Evolutionary conservation across 2,113 vertebrate genomes (phyloP).

Genomic region (Sceloporus undulatus): DNA sequence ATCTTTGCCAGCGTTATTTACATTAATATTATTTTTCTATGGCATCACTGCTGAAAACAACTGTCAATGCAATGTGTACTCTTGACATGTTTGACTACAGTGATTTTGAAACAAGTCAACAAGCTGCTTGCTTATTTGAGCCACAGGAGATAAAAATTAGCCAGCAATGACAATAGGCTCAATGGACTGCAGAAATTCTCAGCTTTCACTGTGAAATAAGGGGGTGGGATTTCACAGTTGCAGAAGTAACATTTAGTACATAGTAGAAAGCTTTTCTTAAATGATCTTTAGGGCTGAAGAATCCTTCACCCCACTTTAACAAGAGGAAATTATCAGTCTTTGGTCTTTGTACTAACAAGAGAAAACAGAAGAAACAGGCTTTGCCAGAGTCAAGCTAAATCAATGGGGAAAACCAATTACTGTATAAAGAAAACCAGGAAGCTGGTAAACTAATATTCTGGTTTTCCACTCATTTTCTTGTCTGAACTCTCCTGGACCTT

Average conservation of each 20-base stretch:
- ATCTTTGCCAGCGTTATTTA: not conserved
- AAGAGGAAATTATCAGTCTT: not conserved
- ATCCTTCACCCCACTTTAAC: slow-evolving; percentile 1
- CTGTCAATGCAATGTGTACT: not conserved
- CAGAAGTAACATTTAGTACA: not conserved
- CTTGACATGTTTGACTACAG: not conserved
- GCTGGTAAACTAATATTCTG: not conserved
- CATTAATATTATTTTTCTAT: not conserved
- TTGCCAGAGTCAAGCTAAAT: not conserved
- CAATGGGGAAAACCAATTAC: not conserved
- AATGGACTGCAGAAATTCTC: not conserved
- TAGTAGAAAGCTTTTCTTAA: not conserved
- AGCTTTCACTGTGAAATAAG: not conserved
- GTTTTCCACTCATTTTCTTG: not conserved
- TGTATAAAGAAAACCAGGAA: not conserved
- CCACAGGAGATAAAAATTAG: not conserved
- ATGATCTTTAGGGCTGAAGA: not conserved
- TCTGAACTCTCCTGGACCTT: not conserved
- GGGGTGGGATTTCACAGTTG: not conserved
- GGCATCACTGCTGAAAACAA: not conserved
- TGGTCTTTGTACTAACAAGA: not conserved
- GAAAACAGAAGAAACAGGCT: not conserved
- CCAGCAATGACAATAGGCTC: not conserved
- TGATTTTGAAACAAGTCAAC: not conserved
- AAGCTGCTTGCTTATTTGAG: not conserved